A percentile compares a stretch with the other conserved stretches of the same genome.
Conservation (phyloP, 2,797 vertebrate species). For the Enteromius paludinosus region DNA sequence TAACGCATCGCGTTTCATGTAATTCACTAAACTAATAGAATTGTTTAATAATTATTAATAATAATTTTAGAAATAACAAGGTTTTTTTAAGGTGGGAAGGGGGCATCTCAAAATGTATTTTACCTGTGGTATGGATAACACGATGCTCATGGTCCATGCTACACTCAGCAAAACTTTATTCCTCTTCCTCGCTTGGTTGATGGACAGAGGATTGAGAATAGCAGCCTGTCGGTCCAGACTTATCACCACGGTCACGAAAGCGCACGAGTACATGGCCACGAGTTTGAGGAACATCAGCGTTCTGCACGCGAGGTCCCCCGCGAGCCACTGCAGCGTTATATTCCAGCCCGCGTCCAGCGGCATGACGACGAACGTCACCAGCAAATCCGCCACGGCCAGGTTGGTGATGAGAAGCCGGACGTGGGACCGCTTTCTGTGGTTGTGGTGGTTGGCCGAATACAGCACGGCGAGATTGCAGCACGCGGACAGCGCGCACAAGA, state of each 20-base stretch:
- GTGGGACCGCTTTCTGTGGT: slow-evolving; percentile 79
- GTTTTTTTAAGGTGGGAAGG: background rate
- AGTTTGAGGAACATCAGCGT: slow-evolving; percentile 86
- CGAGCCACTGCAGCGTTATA: slow-evolving; percentile 85
- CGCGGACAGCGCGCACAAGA: slow-evolving; percentile 77
- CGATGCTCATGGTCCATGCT: slow-evolving; percentile 81
- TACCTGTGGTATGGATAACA: slow-evolving; percentile 83
- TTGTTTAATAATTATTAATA: too few relatives aligned
- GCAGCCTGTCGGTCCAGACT: slow-evolving; percentile 84
- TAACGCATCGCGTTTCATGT: background rate
- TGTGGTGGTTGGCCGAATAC: slow-evolving; percentile 74
- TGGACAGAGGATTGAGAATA: slow-evolving; percentile 82
- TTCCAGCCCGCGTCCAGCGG: slow-evolving; percentile 85
- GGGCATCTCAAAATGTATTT: background rate
- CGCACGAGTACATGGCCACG: slow-evolving; percentile 83
- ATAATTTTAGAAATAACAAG: too few relatives aligned
- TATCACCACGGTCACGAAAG: slow-evolving; percentile 83
- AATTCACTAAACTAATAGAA: background rate
- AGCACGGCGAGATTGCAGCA: slow-evolving; percentile 80
- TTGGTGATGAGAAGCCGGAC: slow-evolving; percentile 82
- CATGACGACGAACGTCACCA: slow-evolving; percentile 86
- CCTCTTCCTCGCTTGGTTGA: slow-evolving; percentile 80
- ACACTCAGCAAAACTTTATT: slow-evolving; percentile 81
- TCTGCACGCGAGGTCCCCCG: slow-evolving; percentile 79
- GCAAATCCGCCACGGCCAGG: slow-evolving; percentile 81